Percentiles rank a stretch among this genome's conserved stretches.
These are phyloP conservation scores for Bathybates hornii DNA, from an alignment of 2,113 vertebrate genomes.

Conservation along the genomic window DNA sequence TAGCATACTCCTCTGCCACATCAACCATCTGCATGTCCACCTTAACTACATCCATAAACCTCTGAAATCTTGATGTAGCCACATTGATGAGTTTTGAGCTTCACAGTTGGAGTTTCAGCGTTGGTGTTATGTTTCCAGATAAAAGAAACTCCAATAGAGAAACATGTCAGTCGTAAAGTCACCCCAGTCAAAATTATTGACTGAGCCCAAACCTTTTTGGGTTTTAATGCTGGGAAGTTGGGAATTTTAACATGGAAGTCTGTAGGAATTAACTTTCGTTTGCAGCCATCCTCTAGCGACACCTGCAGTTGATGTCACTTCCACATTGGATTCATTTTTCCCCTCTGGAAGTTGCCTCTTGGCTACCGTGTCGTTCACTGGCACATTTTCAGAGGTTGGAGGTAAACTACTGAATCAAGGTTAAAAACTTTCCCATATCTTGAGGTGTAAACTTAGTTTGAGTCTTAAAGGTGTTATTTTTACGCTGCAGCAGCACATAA, in stretches of 20 bases:
- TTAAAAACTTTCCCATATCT: background rate
- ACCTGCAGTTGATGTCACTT: background rate
- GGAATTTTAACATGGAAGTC: background rate
- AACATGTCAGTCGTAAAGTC: background rate
- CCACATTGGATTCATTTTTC: background rate
- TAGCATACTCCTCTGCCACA: background rate
- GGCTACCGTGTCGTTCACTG: background rate
- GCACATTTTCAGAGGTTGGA: background rate
- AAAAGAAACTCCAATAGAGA: background rate
- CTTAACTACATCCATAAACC: background rate
- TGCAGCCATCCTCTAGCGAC: background rate
- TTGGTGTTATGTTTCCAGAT: background rate
- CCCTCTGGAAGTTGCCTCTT: background rate
- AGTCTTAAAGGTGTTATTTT: slow-evolving; percentile 14
- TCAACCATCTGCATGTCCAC: background rate
- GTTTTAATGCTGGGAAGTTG: background rate
- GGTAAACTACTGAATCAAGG: background rate
- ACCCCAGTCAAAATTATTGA: background rate
- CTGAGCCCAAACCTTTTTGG: background rate
- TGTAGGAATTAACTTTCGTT: background rate
- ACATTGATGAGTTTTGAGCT: background rate
- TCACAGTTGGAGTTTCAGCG: background rate
- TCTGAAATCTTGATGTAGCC: background rate
- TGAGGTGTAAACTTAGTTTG: background rate
- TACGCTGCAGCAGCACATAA: slow-evolving; percentile 2